Conservation (phyloP, 35 echinoderm and acorn worm species). For the Lytechinus variegatus region DNA sequence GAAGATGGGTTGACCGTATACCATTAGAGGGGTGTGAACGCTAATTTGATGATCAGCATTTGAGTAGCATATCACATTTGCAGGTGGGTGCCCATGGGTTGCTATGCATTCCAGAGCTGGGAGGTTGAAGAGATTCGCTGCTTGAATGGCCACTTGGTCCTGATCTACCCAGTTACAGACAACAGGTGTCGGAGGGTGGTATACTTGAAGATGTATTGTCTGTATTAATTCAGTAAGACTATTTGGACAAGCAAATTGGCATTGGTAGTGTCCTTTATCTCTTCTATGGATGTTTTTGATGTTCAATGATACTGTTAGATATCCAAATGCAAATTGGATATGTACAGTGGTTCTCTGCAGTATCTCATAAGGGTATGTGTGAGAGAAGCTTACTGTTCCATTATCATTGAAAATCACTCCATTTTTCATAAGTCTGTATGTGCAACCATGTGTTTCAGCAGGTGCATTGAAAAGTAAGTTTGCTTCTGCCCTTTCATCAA, state of each 20-base stretch:
- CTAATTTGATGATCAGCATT: neutral
- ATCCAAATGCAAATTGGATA: neutral
- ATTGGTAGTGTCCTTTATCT: neutral
- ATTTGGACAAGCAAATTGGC: neutral
- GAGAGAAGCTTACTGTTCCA: neutral
- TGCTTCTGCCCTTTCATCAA: neutral
- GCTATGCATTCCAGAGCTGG: neutral
- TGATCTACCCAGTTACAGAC: neutral
- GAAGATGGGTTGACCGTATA: neutral
- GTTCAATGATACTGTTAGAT: neutral
- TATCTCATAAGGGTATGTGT: neutral
- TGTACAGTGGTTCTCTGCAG: neutral
- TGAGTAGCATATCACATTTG: conserved; percentile 7
- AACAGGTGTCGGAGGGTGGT: neutral
- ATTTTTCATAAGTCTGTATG: neutral
- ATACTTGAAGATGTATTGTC: neutral
- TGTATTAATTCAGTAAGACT: neutral
- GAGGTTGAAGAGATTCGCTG: neutral
- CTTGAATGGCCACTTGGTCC: neutral
- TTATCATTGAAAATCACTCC: neutral
- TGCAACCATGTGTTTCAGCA: neutral
- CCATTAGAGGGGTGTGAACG: neutral
- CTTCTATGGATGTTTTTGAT: neutral
- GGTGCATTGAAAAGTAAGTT: neutral
- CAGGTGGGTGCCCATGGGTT: neutral